Conservation (phyloP, 2,113 vertebrate genomes). For the Electrona antarctica region DNA sequence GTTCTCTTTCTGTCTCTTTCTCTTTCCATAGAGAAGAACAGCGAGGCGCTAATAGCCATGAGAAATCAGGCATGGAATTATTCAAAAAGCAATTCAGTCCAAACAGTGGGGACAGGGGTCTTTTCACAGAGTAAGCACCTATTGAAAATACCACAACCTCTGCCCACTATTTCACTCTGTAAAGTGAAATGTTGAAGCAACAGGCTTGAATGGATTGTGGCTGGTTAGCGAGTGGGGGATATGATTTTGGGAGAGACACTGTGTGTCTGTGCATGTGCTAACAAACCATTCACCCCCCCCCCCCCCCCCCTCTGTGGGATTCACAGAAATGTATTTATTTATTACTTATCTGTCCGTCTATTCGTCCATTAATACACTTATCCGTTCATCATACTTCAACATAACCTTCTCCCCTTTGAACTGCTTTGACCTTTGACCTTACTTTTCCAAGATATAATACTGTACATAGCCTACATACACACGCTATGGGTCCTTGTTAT, state of each 20-base stretch:
- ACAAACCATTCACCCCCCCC: too few species aligned
- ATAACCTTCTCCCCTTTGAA: too few species aligned
- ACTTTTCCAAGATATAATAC: too few species aligned
- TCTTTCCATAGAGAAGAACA: conserved; percentile 44
- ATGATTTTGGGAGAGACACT: background rate
- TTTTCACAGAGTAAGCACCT: conserved; percentile 35
- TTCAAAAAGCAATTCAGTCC: conserved; percentile 69
- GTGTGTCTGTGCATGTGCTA: too few species aligned
- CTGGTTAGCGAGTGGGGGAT: background rate
- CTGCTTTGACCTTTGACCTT: too few species aligned
- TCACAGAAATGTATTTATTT: background rate
- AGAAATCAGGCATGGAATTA: conserved; percentile 70
- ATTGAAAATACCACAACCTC: conserved; percentile 23
- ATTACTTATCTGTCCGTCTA: background rate
- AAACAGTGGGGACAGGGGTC: conserved; percentile 50
- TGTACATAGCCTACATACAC: too few species aligned
- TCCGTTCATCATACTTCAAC: too few species aligned
- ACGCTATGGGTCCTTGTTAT: too few species aligned
- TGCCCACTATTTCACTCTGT: conserved; percentile 19
- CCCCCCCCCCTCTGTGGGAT: too few species aligned
- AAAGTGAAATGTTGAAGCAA: conserved; percentile 24
- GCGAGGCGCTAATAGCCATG: conserved; percentile 60
- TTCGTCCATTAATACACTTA: background rate
- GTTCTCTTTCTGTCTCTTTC: conserved; percentile 7
- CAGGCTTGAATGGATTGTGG: background rate